Conservation (phyloP, 1,140 invertebrate species). For the Pseudomyrmex sp. region DNA sequence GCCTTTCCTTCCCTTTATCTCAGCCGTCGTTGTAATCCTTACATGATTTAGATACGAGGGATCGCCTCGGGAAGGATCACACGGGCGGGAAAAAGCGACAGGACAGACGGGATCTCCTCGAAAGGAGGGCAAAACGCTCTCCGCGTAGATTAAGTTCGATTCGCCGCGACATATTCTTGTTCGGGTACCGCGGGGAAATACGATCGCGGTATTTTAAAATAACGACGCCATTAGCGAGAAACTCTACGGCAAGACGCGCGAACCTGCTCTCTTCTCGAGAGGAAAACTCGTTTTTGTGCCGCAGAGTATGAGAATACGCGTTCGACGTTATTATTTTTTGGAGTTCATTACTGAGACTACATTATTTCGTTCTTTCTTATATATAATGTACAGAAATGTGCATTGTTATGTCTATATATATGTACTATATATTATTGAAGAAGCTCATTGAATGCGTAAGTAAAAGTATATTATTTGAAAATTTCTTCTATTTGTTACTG, state of each 20-base stretch:
- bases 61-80: conserved; percentile 61
- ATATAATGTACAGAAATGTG: background rate
- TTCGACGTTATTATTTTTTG: conserved; percentile 31
- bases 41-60: conserved; percentile 81
- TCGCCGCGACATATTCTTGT: conserved; percentile 75
- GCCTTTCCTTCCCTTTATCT: conserved; percentile 12
- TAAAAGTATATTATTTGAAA: background rate
- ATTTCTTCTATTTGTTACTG: no score
- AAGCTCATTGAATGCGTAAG: background rate
- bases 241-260: conserved; percentile 61
- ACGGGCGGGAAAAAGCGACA: conserved; percentile 37
- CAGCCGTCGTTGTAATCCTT: conserved; percentile 76
- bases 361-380: conserved; percentile 15
- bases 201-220: conserved; percentile 83
- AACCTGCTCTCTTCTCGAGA: conserved; percentile 28
- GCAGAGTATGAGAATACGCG: conserved; percentile 6
- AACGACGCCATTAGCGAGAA: conserved; percentile 81
- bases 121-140: conserved; percentile 62
- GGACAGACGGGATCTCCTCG: conserved; percentile 25
- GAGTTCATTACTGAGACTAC: conserved; percentile 22
- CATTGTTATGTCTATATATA: background rate
- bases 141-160: conserved; percentile 82
- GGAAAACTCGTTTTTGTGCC: conserved; percentile 45
- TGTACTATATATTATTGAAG: no score
- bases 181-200: conserved; percentile 76